phyloP scores from a whole-genome alignment of 2,113 vertebrate genomes.

The Dendropsophus ebraccatus region DNA sequence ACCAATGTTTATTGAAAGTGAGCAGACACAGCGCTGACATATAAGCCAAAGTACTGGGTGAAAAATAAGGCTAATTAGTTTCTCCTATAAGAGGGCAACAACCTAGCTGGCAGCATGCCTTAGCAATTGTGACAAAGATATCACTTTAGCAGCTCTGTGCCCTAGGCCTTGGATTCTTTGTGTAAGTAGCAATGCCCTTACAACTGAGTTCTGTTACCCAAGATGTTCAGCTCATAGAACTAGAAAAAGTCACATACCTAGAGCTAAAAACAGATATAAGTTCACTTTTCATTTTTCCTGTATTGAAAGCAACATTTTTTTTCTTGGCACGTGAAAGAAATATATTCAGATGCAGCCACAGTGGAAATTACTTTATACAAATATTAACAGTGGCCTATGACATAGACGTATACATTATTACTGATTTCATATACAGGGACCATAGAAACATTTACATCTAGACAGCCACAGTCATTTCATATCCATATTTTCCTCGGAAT shows the following conservation, averaged over 20 bases:
- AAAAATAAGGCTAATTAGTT: background rate
- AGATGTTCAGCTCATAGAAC: background rate
- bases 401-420: background rate
- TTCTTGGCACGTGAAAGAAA: background rate
- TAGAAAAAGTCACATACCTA: background rate
- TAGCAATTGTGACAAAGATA: background rate
- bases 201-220: background rate
- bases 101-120: background rate
- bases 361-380: conserved; percentile 13
- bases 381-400: background rate
- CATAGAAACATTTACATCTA: conserved; percentile 18
- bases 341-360: background rate
- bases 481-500: conserved; percentile 19
- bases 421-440: background rate
- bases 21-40: background rate
- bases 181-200: background rate
- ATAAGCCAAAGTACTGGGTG: background rate
- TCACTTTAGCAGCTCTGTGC: background rate
- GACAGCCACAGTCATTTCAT: conserved; percentile 23
- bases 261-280: background rate
- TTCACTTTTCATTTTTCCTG: background rate
- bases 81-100: background rate
- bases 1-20: background rate
- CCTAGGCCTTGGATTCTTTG: background rate
- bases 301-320: background rate